Evolutionary conservation across 2,888 invertebrate species (phyloP).

Genomic region (Agrotis exclamationis): DNA sequence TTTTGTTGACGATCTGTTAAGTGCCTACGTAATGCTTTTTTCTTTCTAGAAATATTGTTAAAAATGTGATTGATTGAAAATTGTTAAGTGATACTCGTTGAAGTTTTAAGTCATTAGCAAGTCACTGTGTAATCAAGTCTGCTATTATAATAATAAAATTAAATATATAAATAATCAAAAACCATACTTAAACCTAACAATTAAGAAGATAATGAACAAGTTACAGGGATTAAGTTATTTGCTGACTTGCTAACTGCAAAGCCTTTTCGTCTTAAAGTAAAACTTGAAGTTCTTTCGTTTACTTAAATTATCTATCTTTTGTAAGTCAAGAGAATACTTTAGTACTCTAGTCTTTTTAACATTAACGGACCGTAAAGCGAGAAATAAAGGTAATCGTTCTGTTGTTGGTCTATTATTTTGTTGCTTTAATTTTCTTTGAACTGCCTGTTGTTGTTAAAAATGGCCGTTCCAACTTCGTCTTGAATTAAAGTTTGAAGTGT

Average conservation of each 20-base stretch:
- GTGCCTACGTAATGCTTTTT: conserved; percentile 12
- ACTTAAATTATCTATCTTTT: conserved; percentile 75
- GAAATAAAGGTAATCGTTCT: conserved; percentile 53
- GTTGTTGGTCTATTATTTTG: conserved; percentile 43
- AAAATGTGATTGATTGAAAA: conserved; percentile 11
- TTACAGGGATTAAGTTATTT: conserved; percentile 70
- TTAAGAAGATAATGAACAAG: conserved; percentile 53
- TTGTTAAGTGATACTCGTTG: not conserved
- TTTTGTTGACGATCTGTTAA: not conserved
- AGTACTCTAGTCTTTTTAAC: conserved; percentile 67
- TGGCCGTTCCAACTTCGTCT: conserved; percentile 17
- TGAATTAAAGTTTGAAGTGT: conserved; percentile 18
- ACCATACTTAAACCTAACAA: conserved; percentile 17
- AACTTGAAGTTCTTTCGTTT: conserved; percentile 74
- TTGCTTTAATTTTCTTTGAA: conserved; percentile 35
- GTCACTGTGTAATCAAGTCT: not conserved
- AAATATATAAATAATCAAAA: conserved; percentile 4
- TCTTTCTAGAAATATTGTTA: not conserved
- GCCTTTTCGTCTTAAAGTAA: conserved; percentile 68
- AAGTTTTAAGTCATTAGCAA: not conserved
- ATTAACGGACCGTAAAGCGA: conserved; percentile 64
- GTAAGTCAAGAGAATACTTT: conserved; percentile 69
- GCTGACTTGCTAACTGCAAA: conserved; percentile 67
- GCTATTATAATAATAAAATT: not conserved
- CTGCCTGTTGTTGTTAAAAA: conserved; percentile 19